Conservation (phyloP, 2,888 invertebrate genomes). For the Selenia dentaria region DNA sequence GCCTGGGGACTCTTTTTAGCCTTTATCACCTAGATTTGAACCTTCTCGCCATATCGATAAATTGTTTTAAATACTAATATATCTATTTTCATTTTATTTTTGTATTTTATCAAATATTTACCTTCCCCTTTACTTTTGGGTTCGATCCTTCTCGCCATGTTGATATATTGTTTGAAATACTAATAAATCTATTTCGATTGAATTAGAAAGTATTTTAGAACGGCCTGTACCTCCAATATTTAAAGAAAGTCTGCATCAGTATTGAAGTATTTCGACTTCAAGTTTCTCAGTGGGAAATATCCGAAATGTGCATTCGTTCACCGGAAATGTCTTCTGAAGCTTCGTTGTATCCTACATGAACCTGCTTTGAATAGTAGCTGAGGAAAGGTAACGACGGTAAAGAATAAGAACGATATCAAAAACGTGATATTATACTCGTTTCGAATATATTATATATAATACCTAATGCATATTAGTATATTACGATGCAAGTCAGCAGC, state of each 20-base stretch:
- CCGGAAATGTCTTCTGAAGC: constrained; percentile 72
- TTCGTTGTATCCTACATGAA: constrained; percentile 58
- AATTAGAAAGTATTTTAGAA: constrained; percentile 30
- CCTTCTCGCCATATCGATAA: too few relatives aligned
- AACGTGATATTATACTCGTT: not conserved
- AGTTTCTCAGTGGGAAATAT: constrained; percentile 64
- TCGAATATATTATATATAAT: too few relatives aligned
- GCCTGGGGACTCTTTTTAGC: too few relatives aligned
- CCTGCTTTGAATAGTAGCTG: constrained; percentile 63
- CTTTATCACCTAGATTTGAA: too few relatives aligned
- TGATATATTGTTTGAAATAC: too few relatives aligned
- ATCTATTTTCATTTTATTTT: too few relatives aligned
- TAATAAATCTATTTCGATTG: too few relatives aligned
- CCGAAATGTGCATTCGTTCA: constrained; percentile 73
- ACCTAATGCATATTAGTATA: not conserved
- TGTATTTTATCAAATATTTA: too few relatives aligned
- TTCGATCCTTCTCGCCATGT: too few relatives aligned
- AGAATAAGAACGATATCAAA: constrained; percentile 14
- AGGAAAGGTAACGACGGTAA: constrained; percentile 39
- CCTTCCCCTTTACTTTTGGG: too few relatives aligned
- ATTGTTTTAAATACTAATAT: too few relatives aligned
- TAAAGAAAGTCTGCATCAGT: constrained; percentile 56
- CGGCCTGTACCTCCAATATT: constrained; percentile 57
- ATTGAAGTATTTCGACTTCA: constrained; percentile 65
- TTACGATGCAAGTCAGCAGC: not conserved